These are phyloP conservation scores for Troides aeacus DNA, from an alignment of 2,888 invertebrate genomes.

Conservation along the genomic window DNA sequence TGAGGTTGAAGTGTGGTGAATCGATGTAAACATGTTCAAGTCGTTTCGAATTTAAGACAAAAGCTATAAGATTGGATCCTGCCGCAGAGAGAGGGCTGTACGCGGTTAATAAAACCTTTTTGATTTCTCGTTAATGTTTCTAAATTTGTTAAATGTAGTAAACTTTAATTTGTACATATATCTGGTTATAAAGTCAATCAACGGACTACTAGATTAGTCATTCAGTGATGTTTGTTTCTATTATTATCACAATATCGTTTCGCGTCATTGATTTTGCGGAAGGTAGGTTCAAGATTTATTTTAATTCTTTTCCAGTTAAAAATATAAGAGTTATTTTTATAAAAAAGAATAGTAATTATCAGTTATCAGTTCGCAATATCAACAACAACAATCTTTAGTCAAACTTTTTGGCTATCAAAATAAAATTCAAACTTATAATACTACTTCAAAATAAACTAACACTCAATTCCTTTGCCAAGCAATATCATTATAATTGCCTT, in stretches of 20 bases:
- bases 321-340: not conserved
- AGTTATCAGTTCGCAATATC: not conserved
- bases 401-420: not conserved
- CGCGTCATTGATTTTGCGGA: not conserved
- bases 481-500: no score
- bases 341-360: not conserved
- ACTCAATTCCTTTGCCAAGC: no score
- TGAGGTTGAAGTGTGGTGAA: slow-evolving; percentile 2
- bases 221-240: slow-evolving; percentile 16
- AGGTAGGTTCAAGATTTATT: not conserved
- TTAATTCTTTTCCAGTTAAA: slow-evolving; percentile 7
- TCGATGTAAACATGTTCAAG: not conserved
- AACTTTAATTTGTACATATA: not conserved
- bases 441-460: no score
- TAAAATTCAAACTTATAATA: not conserved
- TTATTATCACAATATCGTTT: slow-evolving; percentile 14
- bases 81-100: not conserved
- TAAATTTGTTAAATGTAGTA: not conserved
- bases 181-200: not conserved
- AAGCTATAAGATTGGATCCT: not conserved
- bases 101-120: not conserved
- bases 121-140: not conserved
- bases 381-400: not conserved
- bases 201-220: not conserved
- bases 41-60: not conserved